Evolutionary conservation across 2,888 invertebrate species (phyloP), one percentile per base, ranked within the genome.

Genomic region (Macrophya annulata): DNA sequence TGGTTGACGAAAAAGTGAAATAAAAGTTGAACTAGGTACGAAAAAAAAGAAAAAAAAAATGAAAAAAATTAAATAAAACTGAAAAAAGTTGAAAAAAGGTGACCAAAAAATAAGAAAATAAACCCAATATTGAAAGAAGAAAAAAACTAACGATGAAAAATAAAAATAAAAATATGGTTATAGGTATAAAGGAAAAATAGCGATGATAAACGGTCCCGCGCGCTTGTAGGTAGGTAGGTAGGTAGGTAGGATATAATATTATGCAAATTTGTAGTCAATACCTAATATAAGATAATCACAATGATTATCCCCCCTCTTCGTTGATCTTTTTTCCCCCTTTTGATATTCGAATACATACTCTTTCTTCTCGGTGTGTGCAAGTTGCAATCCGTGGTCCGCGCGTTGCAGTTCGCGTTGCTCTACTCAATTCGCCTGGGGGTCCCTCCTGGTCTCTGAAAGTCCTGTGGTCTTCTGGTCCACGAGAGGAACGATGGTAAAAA

Each of bases 251-350:
- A 31, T 31, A 68, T 91, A 90, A 91, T 90, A 93, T 93, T 93
- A 93, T 93, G 93, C 91, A 93, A 93, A 93, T 93, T 89, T 90
- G 91, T 91, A 91, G 92, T 93, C 93, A 93, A 93, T 93, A 93
- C 92, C 92, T 93, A 92, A 93, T 93, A 93, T 91, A 91, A 93
- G 92, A 93, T 93, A 93, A 93, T 93, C 92, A 92, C 91, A 91
- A 92, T 93, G 92, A 93, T 93, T 93, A 93, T 90, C 88, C 89
- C 89, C 89, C 90, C 40, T 81, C 59, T 81, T 79, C 72, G 87
- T 88, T 85, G 31, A 31, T 84, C 25, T 48, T 43, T 65, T 85
- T 65, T 31, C 9, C 55, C 76, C 62, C 62, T 12, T 1, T 4
- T 4, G 10, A n/a, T 59, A 45, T 84, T 25, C 71, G n/a, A 40